phyloP scores from a whole-genome alignment of 2,888 invertebrate species.

The Polydrusus tereticollis region DNA sequence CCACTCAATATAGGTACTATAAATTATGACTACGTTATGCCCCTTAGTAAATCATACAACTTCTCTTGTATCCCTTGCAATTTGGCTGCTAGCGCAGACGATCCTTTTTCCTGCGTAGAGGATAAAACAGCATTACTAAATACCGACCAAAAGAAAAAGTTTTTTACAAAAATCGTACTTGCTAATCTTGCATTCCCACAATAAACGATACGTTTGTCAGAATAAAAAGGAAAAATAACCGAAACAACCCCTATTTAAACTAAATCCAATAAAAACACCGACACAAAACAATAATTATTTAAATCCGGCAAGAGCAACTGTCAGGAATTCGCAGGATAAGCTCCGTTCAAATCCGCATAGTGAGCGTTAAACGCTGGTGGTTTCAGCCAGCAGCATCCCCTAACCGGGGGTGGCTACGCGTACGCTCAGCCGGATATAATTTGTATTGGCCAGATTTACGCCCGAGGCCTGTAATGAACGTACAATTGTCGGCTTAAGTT shows the following conservation, averaged over 20 bases:
- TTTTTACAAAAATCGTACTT: no score
- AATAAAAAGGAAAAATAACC: slow-evolving; percentile 10
- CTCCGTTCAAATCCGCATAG: slow-evolving; percentile 54
- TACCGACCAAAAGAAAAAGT: no score
- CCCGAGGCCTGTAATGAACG: slow-evolving; percentile 68
- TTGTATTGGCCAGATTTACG: slow-evolving; percentile 70
- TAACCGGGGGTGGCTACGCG: slow-evolving; percentile 41
- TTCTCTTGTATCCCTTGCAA: no score
- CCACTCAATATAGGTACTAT: no score
- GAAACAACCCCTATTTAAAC: slow-evolving; percentile 19
- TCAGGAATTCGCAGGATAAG: slow-evolving; percentile 58
- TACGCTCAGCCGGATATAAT: slow-evolving; percentile 64
- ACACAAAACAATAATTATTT: slow-evolving; percentile 60
- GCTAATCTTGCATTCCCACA: no score
- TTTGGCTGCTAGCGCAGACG: no score
- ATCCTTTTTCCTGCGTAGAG: no score
- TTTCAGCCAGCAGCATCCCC: slow-evolving; percentile 44
- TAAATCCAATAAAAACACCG: slow-evolving; percentile 58
- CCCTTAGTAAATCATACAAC: no score
- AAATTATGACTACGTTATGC: no score
- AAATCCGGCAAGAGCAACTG: slow-evolving; percentile 63
- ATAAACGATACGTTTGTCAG: not conserved
- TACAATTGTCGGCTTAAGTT: slow-evolving; percentile 69
- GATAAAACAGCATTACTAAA: no score
- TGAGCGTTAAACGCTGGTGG: slow-evolving; percentile 58